phyloP scores from a whole-genome alignment of 1,140 invertebrate genomes.

The Chionoecetes opilio region DNA sequence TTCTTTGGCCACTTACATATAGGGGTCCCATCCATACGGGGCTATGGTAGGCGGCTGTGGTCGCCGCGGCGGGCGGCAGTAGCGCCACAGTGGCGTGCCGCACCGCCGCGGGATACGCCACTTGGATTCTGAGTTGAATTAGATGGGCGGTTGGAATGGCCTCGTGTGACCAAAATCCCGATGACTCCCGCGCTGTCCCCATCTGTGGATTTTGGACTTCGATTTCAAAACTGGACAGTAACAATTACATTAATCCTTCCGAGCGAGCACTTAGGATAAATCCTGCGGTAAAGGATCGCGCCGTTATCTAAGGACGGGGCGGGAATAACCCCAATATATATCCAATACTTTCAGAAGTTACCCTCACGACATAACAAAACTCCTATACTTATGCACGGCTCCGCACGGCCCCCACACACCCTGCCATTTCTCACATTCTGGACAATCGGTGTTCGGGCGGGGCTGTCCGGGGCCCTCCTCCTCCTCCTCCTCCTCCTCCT shows the following conservation, averaged over 20 bases:
- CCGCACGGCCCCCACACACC: background rate
- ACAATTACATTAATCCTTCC: conserved; percentile 79
- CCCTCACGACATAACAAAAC: conserved; percentile 62
- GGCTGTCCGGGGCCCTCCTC: background rate
- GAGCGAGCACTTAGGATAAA: conserved; percentile 72
- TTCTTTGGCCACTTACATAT: conserved; percentile 80
- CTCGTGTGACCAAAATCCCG: conserved; percentile 80
- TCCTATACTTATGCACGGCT: conserved; percentile 67
- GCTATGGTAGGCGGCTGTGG: conserved; percentile 57
- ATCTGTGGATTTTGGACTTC: conserved; percentile 72
- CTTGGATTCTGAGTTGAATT: conserved; percentile 78
- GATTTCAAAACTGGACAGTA: conserved; percentile 78
- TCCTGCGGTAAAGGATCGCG: conserved; percentile 64
- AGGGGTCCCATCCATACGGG: conserved; percentile 75
- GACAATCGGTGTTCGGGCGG: conserved; percentile 54
- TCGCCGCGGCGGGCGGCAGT: conserved; percentile 38
- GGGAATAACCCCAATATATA: conserved; percentile 73
- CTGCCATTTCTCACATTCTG: conserved; percentile 65
- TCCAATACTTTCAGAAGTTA: conserved; percentile 76
- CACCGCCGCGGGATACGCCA: conserved; percentile 60
- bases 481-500: background rate
- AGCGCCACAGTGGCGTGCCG: conserved; percentile 31
- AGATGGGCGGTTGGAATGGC: conserved; percentile 81
- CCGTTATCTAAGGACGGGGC: conserved; percentile 59
- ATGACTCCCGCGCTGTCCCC: conserved; percentile 79